Evolutionary conservation across 2,888 invertebrate genomes (phyloP), one percentile per base, ranked within the genome.

Genomic region (Caenorhabditis parvicauda): DNA sequence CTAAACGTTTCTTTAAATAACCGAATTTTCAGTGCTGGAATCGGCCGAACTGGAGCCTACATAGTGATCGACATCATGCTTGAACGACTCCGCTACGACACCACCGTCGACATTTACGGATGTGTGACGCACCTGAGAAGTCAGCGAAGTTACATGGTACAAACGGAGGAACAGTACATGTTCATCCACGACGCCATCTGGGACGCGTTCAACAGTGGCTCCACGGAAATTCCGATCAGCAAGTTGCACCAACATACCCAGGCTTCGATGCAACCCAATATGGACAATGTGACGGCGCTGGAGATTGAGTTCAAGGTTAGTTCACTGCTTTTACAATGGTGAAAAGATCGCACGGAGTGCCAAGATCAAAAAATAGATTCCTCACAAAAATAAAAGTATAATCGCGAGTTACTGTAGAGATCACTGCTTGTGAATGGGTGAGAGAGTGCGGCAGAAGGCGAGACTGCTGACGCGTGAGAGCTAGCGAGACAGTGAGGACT

Each of bases 11-110:
- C 21, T 51, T 59, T 7, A 41, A 41, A 19, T 14, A 9, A 9
- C 17, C 7, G 17, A 3, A 25, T 63, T 76, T 87, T 69, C 76
- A 86, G 86, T 82, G 87, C 87, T 64, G 91, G 91, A 48, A 92
- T 94, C 22, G 92, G 92, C 1, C 87, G 93, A 49, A 93, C 92
- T 6, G 92, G 96, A 39, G 95, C 95, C 83, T 96, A 95, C 83
- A 93, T 98, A 76, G 96, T 95, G 1, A 96, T 99, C 75, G 98
- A 99, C 82, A 93, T 95, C 2, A 95, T 96, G 95, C 85, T 98
- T 69, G 96, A 99, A 80, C 86, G 96, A 62, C 91, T 98, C 83
- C 89, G 91, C 75, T 91, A 94, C 82, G 96, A 98, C 81, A 93
- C 93, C 82, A 94, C 93, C 48, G 92, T 98, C 28, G 98, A 98